Percentiles rank a stretch among this genome's conserved stretches.
phyloP scores from a whole-genome alignment of 2,888 invertebrate species.

The Sialis fuliginosa region DNA sequence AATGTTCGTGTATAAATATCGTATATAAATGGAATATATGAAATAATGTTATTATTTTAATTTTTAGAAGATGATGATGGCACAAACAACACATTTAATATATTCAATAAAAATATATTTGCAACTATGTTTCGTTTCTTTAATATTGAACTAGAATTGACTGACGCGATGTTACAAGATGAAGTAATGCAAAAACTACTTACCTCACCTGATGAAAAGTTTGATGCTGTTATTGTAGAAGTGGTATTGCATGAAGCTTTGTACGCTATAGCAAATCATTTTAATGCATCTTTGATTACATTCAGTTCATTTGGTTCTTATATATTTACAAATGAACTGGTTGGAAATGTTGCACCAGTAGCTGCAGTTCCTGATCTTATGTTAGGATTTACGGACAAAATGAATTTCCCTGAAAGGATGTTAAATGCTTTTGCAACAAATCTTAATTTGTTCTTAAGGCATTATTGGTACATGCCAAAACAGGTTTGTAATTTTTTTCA shows the following conservation, averaged over 20 bases:
- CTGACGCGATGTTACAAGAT: too few species aligned
- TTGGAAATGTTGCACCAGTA: slow-evolving; percentile 14
- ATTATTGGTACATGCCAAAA: too few species aligned
- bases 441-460: too few species aligned
- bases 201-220: slow-evolving; percentile 10
- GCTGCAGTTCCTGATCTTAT: slow-evolving; percentile 18
- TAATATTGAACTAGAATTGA: too few species aligned
- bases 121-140: too few species aligned
- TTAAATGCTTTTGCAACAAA: slow-evolving; percentile 27
- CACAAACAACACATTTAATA: too few species aligned
- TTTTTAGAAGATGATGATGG: too few species aligned
- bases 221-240: slow-evolving; percentile 17
- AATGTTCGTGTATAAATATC: too few species aligned
- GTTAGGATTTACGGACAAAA: slow-evolving; percentile 23
- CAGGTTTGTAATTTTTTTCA: not conserved
- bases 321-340: slow-evolving; percentile 12
- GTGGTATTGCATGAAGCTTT: slow-evolving; percentile 16
- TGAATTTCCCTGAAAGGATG: slow-evolving; percentile 33
- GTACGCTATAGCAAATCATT: slow-evolving; percentile 12
- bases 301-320: slow-evolving; percentile 11
- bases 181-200: too few species aligned
- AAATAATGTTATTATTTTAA: too few species aligned
- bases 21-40: too few species aligned
- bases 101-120: too few species aligned
- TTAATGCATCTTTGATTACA: slow-evolving; percentile 13